Evolutionary conservation across 2,797 vertebrate genomes (phyloP), one percentile per base, ranked within the genome.

Genomic region (Cynopterus sphinx): DNA sequence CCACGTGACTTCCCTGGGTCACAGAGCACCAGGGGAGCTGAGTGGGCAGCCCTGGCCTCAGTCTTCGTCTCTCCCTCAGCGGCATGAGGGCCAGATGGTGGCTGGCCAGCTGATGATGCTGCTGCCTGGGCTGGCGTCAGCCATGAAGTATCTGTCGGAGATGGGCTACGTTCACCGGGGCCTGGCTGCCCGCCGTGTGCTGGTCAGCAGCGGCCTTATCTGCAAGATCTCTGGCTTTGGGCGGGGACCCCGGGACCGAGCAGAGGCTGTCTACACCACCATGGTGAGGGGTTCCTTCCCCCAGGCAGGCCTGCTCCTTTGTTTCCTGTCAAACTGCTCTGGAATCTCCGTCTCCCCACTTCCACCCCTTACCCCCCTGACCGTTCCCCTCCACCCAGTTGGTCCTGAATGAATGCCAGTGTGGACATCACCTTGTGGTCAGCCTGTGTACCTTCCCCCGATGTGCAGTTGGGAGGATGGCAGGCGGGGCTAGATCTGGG

Each of bases 91-190:
- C 43, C 99, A 99, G 98, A 94, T 99, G 93, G 98, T 98, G 0
- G 98, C 99, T 3, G 97, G 98, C 41, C 99, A 99, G 98, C 98
- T 99, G 93, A 97, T 99, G 97, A 99, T 99, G 95, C 98, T 99
- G 99, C 97, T 99, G 98, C 98, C 98, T 0, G 99, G 99, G 2
- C 99, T 99, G 53, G 99, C 99, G 0, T 99, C 99, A 0, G 99
- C 99, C 95, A 99, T 99, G 99, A 99, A 99, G 92, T 99, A 99
- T 97, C 98, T 99, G 97, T 99, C 99, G 0, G 99, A 99, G 98
- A 99, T 99, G 99, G 99, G 99, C 96, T 99, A 99, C 2, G 96
- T 99, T 3, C 99, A 99, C 97, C 99, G 99, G 93, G 99, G 99
- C 68, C 99, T 99, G 33, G 99, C 99, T 0, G 99, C 99, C 41